A percentile compares a stretch with the other conserved stretches of the same genome.
Conservation (phyloP, 64 coral and sea anemone genomes). For the Actinia tenebrosa region DNA sequence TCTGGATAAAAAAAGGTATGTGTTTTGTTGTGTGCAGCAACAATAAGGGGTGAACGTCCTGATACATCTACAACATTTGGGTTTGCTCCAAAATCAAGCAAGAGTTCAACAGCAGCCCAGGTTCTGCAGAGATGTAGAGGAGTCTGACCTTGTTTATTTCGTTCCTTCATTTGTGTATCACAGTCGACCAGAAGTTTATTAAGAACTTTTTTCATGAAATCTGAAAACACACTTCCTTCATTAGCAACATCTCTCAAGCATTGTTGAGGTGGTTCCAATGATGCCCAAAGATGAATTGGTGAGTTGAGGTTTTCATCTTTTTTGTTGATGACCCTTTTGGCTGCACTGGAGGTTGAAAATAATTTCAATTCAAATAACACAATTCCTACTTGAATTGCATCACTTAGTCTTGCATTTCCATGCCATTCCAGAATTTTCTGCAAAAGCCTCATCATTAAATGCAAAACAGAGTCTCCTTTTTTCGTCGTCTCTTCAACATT, state of each 20-base stretch:
- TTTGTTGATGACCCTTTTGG: background rate
- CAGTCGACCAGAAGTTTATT: background rate
- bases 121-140: background rate
- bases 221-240: background rate
- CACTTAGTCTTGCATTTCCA: background rate
- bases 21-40: background rate
- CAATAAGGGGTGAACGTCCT: background rate
- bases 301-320: constrained; percentile 2
- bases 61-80: background rate
- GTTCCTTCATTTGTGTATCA: background rate
- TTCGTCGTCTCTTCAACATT: background rate
- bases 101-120: background rate
- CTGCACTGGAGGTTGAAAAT: background rate
- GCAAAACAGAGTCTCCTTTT: background rate
- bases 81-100: background rate
- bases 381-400: too few species aligned
- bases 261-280: background rate
- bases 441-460: background rate
- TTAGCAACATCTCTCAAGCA: background rate
- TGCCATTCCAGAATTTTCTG: background rate
- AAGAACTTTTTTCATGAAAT: background rate
- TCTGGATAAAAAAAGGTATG: background rate
- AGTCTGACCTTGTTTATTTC: background rate
- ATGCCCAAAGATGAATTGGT: background rate
- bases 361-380: background rate